Evolutionary conservation across 2,113 vertebrate genomes (phyloP).

Genomic region (Anser brachyrhynchus): DNA sequence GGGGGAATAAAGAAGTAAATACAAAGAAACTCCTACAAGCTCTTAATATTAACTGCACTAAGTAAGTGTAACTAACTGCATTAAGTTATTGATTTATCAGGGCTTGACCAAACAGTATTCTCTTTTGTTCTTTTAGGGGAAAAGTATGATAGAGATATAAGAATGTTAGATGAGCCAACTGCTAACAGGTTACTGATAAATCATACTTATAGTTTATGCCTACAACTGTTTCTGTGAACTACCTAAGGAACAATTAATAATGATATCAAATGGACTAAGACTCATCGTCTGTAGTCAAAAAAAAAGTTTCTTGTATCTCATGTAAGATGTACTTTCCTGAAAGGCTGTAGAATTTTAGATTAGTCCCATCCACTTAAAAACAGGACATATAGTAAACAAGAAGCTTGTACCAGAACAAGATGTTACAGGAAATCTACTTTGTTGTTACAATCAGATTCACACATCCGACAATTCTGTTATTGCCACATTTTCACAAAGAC

Average conservation of each 20-base stretch:
- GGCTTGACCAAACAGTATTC: constrained; percentile 67
- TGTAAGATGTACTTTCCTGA: constrained; percentile 30
- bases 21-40: constrained; percentile 77
- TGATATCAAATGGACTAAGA: constrained; percentile 1
- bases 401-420: neutral
- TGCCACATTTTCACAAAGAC: neutral
- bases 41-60: constrained; percentile 79
- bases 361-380: neutral
- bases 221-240: constrained; percentile 26
- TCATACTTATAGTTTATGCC: neutral
- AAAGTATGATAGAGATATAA: constrained; percentile 53
- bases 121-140: constrained; percentile 32
- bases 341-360: neutral
- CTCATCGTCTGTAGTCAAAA: neutral
- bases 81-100: constrained; percentile 81
- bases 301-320: constrained; percentile 29
- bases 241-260: constrained; percentile 34
- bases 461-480: neutral
- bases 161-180: constrained; percentile 30
- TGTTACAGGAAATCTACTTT: constrained; percentile 33
- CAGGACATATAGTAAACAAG: neutral
- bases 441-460: constrained; percentile 3
- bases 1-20: constrained; percentile 83
- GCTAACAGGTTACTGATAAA: constrained; percentile 45
- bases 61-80: constrained; percentile 81